Percentiles rank a stretch among this genome's conserved stretches.
phyloP scores from a whole-genome alignment of 2,113 vertebrate genomes.

The Ptilorrhoa leucosticta region DNA sequence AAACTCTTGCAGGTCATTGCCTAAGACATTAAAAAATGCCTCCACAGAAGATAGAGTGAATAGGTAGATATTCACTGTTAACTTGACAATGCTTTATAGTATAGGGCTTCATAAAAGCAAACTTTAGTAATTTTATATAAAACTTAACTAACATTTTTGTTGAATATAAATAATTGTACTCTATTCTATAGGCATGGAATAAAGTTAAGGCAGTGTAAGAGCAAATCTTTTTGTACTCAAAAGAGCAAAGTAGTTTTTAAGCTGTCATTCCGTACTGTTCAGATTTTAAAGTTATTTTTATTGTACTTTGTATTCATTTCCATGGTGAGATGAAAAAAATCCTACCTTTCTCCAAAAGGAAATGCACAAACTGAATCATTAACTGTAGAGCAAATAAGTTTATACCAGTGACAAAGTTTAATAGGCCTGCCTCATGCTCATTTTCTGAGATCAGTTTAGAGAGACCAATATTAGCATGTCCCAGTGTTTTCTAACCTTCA shows the following conservation, averaged over 20 bases:
- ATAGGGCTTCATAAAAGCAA: background rate
- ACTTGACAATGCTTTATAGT: background rate
- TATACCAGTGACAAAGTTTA: background rate
- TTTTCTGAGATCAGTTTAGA: background rate
- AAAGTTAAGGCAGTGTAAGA: background rate
- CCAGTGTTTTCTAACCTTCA: background rate
- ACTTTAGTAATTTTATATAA: background rate
- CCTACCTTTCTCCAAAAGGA: background rate
- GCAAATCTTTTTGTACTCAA: background rate
- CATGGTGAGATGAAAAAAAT: background rate
- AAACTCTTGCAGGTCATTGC: slow-evolving; percentile 6
- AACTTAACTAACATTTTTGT: background rate
- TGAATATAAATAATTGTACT: background rate
- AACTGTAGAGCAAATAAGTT: background rate
- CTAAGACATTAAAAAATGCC: background rate
- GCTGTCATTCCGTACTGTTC: background rate
- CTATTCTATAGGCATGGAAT: background rate
- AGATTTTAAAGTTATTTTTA: background rate
- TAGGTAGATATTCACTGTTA: background rate
- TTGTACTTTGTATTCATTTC: background rate
- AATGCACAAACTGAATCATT: background rate
- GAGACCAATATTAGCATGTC: background rate
- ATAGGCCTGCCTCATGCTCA: background rate
- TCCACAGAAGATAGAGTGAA: background rate
- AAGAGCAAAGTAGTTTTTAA: background rate